Conservation (phyloP, 2,888 invertebrate species). For the Acanthosoma haemorrhoidale region DNA sequence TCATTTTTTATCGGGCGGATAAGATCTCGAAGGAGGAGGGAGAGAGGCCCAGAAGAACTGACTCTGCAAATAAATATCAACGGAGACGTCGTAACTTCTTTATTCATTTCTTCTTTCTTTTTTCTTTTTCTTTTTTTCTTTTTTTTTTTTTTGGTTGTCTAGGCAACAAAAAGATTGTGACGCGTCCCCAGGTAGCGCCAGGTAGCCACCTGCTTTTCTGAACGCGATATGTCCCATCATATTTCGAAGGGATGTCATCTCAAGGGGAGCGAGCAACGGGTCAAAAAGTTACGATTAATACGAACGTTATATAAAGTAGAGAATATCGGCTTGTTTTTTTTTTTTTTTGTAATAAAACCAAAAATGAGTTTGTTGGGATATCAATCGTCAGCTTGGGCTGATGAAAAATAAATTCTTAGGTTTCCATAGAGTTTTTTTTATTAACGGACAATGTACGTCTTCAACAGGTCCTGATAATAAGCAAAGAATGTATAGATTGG, state of each 20-base stretch:
- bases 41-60: not conserved
- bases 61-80: slow-evolving; percentile 20
- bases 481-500: too few relatives aligned
- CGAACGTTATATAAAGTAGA: too few relatives aligned
- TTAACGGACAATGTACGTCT: too few relatives aligned
- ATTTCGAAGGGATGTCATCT: not conserved
- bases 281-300: not conserved
- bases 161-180: not conserved
- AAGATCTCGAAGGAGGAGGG: not conserved
- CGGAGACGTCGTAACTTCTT: not conserved
- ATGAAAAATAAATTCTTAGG: too few relatives aligned
- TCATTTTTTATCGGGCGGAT: slow-evolving; percentile 4
- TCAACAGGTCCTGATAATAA: too few relatives aligned
- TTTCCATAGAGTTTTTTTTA: too few relatives aligned
- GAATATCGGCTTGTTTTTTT: too few relatives aligned
- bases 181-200: not conserved
- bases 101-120: not conserved
- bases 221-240: not conserved
- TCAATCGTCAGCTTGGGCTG: too few relatives aligned
- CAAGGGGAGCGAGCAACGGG: not conserved
- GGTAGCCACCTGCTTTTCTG: slow-evolving; percentile 13
- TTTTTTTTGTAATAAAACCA: too few relatives aligned
- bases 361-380: too few relatives aligned
- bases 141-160: not conserved
- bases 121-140: not conserved